These are phyloP conservation scores for Enchytraeus crypticus DNA, from an alignment of 2,888 invertebrate genomes.

Conservation along the genomic window DNA sequence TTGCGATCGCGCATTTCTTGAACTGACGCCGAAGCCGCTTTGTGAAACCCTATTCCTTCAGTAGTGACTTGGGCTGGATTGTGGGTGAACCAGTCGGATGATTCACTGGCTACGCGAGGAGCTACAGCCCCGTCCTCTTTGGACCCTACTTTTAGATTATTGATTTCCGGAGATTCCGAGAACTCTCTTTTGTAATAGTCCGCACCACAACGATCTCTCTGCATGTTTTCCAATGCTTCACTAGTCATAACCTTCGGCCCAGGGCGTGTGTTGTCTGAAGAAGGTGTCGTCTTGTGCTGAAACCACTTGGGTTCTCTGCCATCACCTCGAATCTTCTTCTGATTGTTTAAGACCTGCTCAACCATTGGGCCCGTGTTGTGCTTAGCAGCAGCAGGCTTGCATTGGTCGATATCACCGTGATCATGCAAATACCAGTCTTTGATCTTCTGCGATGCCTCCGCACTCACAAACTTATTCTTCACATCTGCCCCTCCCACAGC, in stretches of 20 bases:
- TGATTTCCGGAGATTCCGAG: not conserved
- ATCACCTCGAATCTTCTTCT: conserved; percentile 8
- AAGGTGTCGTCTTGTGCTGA: not conserved
- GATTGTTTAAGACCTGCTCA: conserved; percentile 6
- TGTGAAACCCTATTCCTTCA: not conserved
- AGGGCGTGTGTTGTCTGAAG: not conserved
- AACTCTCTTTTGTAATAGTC: conserved; percentile 19
- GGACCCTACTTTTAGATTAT: conserved; percentile 1
- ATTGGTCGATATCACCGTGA: conserved; percentile 5
- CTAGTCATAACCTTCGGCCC: conserved; percentile 11
- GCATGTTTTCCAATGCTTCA: conserved; percentile 22
- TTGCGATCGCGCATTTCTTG: not conserved
- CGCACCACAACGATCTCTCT: conserved; percentile 18
- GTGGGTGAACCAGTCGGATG: conserved; percentile 14
- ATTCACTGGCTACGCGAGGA: conserved; percentile 7
- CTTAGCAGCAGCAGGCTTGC: not conserved
- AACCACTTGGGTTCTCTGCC: conserved; percentile 11
- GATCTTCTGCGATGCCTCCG: conserved; percentile 6
- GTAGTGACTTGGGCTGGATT: not conserved
- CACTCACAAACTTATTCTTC: conserved; percentile 12
- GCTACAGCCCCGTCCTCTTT: conserved; percentile 19
- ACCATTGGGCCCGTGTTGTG: conserved; percentile 8
- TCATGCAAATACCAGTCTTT: conserved; percentile 28
- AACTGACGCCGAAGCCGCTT: not conserved
- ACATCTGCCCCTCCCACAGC: conserved; percentile 5